phyloP scores from a whole-genome alignment of 2,888 invertebrate species.

The Orgyia antiqua region DNA sequence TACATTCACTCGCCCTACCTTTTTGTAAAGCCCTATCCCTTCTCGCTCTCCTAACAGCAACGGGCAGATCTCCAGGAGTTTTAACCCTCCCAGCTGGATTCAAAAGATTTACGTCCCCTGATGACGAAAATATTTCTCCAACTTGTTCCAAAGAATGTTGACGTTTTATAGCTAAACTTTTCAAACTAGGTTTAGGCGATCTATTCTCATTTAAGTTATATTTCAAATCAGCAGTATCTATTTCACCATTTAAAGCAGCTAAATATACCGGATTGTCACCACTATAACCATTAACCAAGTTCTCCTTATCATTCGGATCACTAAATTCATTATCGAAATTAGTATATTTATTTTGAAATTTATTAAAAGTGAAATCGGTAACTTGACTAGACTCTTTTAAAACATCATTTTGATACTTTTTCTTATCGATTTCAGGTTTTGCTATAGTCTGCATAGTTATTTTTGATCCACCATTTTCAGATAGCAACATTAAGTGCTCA shows the following conservation, averaged over 20 bases:
- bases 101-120: constrained; percentile 81
- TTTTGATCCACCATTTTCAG: constrained; percentile 66
- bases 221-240: constrained; percentile 45
- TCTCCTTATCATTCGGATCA: constrained; percentile 69
- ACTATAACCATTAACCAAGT: constrained; percentile 51
- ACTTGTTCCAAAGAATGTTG: constrained; percentile 88
- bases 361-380: constrained; percentile 55
- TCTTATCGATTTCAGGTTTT: constrained; percentile 35
- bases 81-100: constrained; percentile 88
- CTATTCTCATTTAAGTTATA: constrained; percentile 38
- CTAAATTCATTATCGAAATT: constrained; percentile 70
- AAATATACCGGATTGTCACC: constrained; percentile 67
- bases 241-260: constrained; percentile 62
- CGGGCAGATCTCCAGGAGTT: constrained; percentile 89
- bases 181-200: constrained; percentile 50
- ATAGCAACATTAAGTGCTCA: constrained; percentile 65
- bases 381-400: constrained; percentile 61
- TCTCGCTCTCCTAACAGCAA: constrained; percentile 84
- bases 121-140: constrained; percentile 84
- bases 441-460: constrained; percentile 68
- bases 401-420: constrained; percentile 52
- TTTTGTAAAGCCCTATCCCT: constrained; percentile 78
- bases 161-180: constrained; percentile 60
- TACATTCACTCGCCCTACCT: constrained; percentile 69
- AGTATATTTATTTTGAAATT: constrained; percentile 60